Base-by-base conservation (phyloP, 2,113 vertebrate genomes). In the Zingel zingel region DNA sequence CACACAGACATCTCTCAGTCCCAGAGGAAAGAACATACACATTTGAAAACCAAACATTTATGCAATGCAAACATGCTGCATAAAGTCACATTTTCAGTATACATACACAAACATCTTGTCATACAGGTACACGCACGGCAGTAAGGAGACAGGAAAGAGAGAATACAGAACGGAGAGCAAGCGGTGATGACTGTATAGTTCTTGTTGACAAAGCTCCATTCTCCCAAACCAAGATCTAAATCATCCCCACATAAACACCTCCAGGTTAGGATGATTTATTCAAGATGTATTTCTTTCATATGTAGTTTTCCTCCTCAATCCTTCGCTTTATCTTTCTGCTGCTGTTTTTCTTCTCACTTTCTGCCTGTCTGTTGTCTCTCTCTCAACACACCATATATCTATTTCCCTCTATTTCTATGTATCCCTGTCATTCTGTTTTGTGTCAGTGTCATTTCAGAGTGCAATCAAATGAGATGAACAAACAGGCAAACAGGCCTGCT, bases 191-290 rank as follows among this genome's bases (percentile, higher is more conserved):
- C 74, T 75, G 69, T 66, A 83, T 79, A 81, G 84, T 74, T 88
- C 74, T 81, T 89, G 79, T 90, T 87, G 85, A 92, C 74, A 90
- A 80, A 90, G 82, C 68, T 78, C 39, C 71, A 47, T 68, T 84
- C 74, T 84, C 66, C 71, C 64, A 77, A 87, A 59, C 82, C 81
- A 74, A 77, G 74, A 88, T 88, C 84, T 79, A 83, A 84, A 89
- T 85, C 91, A 84, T 77, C 53, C 33, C 54, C 68, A 54, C 48
- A 63, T 76, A 85, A 88, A 85, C 84, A 90, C 77, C 71, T 83
- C 77, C 61, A 59, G 82, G 83, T 83, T 72, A 81, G 48, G 14
- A 27, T 77, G 86, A 85, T 83, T 89, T 83, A 86, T 84, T 82
- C 36, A 9, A 76, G 23, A 69, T 59, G 27, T 56, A 54, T 84